A percentile compares a stretch with the other conserved stretches of the same genome.
phyloP scores from a whole-genome alignment of 2,113 vertebrate species.

The Cheilinus undulatus region DNA sequence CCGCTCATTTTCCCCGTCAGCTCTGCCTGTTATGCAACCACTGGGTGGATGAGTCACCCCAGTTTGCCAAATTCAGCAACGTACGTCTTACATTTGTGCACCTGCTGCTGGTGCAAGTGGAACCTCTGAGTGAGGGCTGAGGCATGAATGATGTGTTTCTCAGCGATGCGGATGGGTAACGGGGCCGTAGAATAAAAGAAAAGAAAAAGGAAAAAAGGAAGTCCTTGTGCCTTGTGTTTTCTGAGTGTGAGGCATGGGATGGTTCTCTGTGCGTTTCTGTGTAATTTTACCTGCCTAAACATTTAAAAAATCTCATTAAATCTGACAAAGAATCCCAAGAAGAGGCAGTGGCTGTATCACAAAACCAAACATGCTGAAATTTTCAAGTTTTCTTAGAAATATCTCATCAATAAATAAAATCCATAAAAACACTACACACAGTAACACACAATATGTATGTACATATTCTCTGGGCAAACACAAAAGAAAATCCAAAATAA shows the following conservation, averaged over 20 bases:
- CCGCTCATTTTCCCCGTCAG: conserved; percentile 49
- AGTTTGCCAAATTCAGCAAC: conserved; percentile 65
- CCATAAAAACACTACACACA: conserved; percentile 52
- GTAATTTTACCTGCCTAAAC: conserved; percentile 16
- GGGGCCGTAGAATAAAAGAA: conserved; percentile 24
- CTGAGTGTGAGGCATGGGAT: neutral
- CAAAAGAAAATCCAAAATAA: conserved; percentile 11
- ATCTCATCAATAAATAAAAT: conserved; percentile 24
- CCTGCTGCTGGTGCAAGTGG: conserved; percentile 47
- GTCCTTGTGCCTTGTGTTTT: conserved; percentile 9
- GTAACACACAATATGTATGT: conserved; percentile 46
- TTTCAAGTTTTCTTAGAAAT: neutral
- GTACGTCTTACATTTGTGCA: conserved; percentile 44
- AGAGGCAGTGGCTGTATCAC: conserved; percentile 13
- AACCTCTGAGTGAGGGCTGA: conserved; percentile 56
- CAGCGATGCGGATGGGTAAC: conserved; percentile 51
- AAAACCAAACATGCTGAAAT: conserved; percentile 20
- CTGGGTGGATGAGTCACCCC: conserved; percentile 77
- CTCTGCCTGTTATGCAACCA: conserved; percentile 67
- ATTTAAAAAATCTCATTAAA: neutral
- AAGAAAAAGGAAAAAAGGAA: neutral
- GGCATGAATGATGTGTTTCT: conserved; percentile 60
- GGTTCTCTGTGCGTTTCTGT: conserved; percentile 8
- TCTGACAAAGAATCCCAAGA: neutral
- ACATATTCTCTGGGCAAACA: conserved; percentile 19